Evolutionary conservation across 2,113 vertebrate species (phyloP).

Genomic region (Embiotoca jacksoni): DNA sequence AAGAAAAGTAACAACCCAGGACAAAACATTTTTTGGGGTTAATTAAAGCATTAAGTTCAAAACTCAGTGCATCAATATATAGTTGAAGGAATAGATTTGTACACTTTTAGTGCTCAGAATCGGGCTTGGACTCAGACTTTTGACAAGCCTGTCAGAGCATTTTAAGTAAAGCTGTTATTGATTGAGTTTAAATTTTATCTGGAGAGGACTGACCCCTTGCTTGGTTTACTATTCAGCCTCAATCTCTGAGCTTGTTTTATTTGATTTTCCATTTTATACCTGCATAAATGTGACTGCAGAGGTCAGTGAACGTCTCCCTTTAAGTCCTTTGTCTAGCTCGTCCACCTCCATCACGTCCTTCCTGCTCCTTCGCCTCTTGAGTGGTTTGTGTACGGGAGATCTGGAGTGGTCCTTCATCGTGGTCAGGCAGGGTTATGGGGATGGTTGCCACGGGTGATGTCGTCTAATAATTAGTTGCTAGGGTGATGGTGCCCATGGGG

Average conservation of each 20-base stretch:
- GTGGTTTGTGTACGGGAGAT: constrained; percentile 33
- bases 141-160: too few relatives aligned
- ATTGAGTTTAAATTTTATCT: neutral
- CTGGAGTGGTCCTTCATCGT: constrained; percentile 54
- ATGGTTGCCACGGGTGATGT: constrained; percentile 68
- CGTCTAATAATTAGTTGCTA: constrained; percentile 58
- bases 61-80: too few relatives aligned
- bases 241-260: neutral
- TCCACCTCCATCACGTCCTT: neutral
- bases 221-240: too few relatives aligned
- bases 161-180: too few relatives aligned
- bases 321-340: neutral
- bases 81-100: too few relatives aligned
- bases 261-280: too few relatives aligned
- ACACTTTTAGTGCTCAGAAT: too few relatives aligned
- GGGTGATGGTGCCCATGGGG: constrained; percentile 47
- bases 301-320: constrained; percentile 3
- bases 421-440: constrained; percentile 47
- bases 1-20: neutral
- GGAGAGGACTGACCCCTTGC: neutral
- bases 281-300: neutral
- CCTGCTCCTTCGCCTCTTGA: constrained; percentile 28
- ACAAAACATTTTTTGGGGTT: too few relatives aligned
- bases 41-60: too few relatives aligned
- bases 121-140: too few relatives aligned